A percentile compares a stretch with the other conserved stretches of the same genome.
These are phyloP conservation scores for Oophaga sylvatica DNA, from an alignment of 2,797 vertebrate genomes.

Conservation along the genomic window DNA sequence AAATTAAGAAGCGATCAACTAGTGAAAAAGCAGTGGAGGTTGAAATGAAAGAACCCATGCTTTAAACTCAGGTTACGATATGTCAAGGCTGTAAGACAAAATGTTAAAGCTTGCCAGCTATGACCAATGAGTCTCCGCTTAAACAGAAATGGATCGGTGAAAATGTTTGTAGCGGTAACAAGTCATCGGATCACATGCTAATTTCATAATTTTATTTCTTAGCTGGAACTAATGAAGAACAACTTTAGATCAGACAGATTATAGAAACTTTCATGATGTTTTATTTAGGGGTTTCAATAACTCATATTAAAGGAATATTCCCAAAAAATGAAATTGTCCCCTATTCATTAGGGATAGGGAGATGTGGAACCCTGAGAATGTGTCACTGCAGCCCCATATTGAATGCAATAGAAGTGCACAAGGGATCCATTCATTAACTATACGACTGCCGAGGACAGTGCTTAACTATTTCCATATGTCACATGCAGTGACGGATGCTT, in stretches of 20 bases:
- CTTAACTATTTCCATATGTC: too few relatives aligned
- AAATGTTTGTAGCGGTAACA: slow-evolving; percentile 10
- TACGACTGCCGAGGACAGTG: too few relatives aligned
- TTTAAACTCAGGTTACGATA: slow-evolving; percentile 14
- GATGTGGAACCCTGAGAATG: too few relatives aligned
- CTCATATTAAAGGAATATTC: not conserved
- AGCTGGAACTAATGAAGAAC: not conserved
- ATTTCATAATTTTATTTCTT: not conserved
- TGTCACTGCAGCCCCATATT: too few relatives aligned
- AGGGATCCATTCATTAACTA: too few relatives aligned
- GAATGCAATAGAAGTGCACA: too few relatives aligned
- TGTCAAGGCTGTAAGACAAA: slow-evolving; percentile 7
- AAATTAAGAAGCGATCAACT: slow-evolving; percentile 26
- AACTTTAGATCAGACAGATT: not conserved
- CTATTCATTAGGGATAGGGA: too few relatives aligned
- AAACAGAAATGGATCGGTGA: slow-evolving; percentile 4
- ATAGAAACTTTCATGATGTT: not conserved
- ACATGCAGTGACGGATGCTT: too few relatives aligned
- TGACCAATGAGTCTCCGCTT: slow-evolving; percentile 20
- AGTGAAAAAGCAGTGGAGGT: slow-evolving; percentile 10
- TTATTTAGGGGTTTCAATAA: not conserved
- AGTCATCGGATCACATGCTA: not conserved
- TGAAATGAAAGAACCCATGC: slow-evolving; percentile 37
- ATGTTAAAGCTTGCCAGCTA: slow-evolving; percentile 16
- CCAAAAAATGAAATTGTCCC: too few relatives aligned